Evolutionary conservation across 2,797 vertebrate genomes (phyloP).

Genomic region (Coccyzus lansbergi): DNA sequence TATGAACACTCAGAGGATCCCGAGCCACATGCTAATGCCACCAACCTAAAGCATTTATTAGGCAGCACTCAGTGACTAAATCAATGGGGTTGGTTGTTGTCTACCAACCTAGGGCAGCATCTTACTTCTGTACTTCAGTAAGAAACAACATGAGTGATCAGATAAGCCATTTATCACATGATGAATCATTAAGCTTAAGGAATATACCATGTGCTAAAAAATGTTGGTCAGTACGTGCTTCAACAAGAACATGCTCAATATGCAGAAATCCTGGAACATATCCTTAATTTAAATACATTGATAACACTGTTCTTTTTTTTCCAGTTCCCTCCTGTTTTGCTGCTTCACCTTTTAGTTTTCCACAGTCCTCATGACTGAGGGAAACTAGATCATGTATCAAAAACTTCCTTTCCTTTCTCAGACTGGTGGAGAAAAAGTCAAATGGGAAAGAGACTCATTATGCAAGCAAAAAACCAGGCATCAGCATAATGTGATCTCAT

Average conservation of each 20-base stretch:
- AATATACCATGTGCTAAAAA: not conserved
- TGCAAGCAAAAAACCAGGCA: not conserved
- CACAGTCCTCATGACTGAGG: not conserved
- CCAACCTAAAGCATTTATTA: conserved; percentile 21
- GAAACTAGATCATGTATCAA: not conserved
- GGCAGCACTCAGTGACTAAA: conserved; percentile 27
- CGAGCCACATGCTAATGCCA: not conserved
- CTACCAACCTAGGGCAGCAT: conserved; percentile 52
- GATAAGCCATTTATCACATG: conserved; percentile 53
- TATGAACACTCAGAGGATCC: not conserved
- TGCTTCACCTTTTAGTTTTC: conserved; percentile 27
- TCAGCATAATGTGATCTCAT: conserved; percentile 14
- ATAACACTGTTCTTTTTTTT: not conserved
- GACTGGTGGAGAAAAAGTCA: not conserved
- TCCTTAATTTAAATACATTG: not conserved
- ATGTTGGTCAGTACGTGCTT: conserved; percentile 20
- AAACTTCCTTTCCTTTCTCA: conserved; percentile 12
- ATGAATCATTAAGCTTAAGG: conserved; percentile 50
- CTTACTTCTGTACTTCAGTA: conserved; percentile 15
- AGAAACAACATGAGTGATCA: conserved; percentile 62
- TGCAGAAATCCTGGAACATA: not conserved
- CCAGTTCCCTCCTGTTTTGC: not conserved
- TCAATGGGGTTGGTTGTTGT: conserved; percentile 10
- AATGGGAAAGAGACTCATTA: conserved; percentile 12
- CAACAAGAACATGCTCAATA: conserved; percentile 28